Evolutionary conservation across 2,113 vertebrate species (phyloP).

Genomic region (Myotis yumanensis): DNA sequence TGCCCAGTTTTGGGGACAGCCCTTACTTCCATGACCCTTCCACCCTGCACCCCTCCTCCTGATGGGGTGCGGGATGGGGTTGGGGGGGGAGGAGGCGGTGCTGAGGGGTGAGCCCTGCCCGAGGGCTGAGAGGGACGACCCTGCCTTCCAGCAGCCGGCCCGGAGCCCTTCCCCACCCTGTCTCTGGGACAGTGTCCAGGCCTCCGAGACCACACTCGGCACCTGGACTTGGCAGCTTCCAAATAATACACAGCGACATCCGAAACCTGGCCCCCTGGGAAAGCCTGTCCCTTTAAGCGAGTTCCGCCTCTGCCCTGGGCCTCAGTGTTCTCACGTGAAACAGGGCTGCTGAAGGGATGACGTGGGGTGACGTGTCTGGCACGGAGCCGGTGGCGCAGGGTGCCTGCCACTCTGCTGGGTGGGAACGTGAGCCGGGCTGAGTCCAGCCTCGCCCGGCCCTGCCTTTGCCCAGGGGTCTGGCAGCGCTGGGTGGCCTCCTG

Average conservation of each 20-base stretch:
- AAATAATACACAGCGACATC: not conserved
- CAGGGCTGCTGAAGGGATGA: too few relatives aligned
- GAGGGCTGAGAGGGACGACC: not conserved
- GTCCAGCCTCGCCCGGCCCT: slow-evolving; percentile 55
- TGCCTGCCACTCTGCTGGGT: fast-evolving
- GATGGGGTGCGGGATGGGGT: not conserved
- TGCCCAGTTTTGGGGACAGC: not conserved
- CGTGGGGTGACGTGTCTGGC: fast-evolving
- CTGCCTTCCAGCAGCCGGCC: too few relatives aligned
- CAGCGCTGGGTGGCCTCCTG: not conserved
- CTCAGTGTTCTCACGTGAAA: not conserved
- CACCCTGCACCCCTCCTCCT: not conserved
- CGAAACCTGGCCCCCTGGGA: not conserved
- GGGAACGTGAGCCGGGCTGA: not conserved
- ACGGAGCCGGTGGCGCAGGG: fast-evolving
- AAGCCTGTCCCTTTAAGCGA: not conserved
- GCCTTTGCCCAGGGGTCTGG: not conserved
- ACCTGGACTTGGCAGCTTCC: not conserved
- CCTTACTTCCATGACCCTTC: not conserved
- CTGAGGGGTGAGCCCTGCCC: not conserved
- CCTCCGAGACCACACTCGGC: not conserved
- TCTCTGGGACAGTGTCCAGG: fast-evolving
- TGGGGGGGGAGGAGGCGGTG: too few relatives aligned
- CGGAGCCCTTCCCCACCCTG: fast-evolving
- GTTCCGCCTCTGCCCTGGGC: not conserved